phyloP scores from a whole-genome alignment of 2,888 invertebrate species.

The Sussaba pulchella region DNA sequence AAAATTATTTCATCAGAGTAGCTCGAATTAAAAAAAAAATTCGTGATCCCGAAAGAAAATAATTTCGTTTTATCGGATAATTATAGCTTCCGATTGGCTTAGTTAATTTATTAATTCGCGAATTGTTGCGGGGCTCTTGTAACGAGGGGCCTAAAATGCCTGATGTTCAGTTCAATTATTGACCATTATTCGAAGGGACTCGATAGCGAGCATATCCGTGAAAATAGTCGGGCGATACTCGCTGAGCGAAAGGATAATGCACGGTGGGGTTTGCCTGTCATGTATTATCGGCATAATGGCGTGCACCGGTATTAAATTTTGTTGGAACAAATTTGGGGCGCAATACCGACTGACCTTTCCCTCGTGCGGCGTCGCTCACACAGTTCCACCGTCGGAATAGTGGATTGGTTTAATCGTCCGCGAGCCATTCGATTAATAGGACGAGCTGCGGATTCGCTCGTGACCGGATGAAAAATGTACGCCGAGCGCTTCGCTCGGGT shows the following conservation, averaged over 20 bases:
- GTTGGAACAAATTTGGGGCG: constrained; percentile 67
- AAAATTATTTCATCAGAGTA: too few species aligned
- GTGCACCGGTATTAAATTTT: constrained; percentile 74
- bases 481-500: constrained; percentile 32
- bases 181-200: constrained; percentile 15
- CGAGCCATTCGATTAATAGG: constrained; percentile 78
- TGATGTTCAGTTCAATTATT: constrained; percentile 18
- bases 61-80: background rate
- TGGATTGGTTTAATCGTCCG: constrained; percentile 76
- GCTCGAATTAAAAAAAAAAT: too few species aligned
- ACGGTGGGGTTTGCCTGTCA: constrained; percentile 18
- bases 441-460: constrained; percentile 60
- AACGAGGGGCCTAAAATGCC: constrained; percentile 30
- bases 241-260: constrained; percentile 7
- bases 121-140: constrained; percentile 18
- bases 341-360: constrained; percentile 57
- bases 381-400: constrained; percentile 31
- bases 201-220: constrained; percentile 7
- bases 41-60: too few species aligned
- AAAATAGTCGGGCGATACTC: constrained; percentile 32
- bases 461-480: constrained; percentile 63
- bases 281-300: constrained; percentile 71
- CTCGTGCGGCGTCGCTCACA: constrained; percentile 42
- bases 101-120: constrained; percentile 16
- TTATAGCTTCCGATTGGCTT: background rate